A percentile compares a stretch with the other conserved stretches of the same genome.
Conservation (phyloP, 2,888 invertebrate species). For the Muscina levida region DNA sequence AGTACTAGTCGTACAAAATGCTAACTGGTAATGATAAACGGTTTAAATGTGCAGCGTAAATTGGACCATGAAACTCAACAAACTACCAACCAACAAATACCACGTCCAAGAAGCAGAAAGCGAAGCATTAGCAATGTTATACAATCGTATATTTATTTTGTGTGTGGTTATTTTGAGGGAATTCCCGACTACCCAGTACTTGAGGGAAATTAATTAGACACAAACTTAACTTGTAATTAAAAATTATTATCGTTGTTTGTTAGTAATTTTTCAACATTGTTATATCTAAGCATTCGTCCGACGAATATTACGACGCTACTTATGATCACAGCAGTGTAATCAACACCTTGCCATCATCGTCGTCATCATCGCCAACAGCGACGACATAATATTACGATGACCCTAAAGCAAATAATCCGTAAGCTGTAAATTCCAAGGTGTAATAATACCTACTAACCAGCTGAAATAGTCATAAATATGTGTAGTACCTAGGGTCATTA, state of each 20-base stretch:
- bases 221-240: slow-evolving; percentile 55
- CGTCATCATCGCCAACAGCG: neutral
- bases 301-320: slow-evolving; percentile 1
- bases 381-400: neutral
- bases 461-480: neutral
- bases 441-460: neutral
- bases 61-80: slow-evolving; percentile 51
- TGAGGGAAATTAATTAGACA: slow-evolving; percentile 59
- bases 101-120: neutral
- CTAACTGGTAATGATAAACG: slow-evolving; percentile 42
- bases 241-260: slow-evolving; percentile 41
- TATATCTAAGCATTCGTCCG: slow-evolving; percentile 8
- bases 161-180: no score
- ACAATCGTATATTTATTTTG: neutral
- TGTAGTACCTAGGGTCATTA: no score
- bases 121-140: slow-evolving; percentile 12
- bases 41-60: slow-evolving; percentile 37
- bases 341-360: neutral
- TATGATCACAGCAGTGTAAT: neutral
- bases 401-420: neutral
- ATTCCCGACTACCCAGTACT: neutral
- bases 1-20: neutral
- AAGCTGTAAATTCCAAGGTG: slow-evolving; percentile 11
- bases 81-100: slow-evolving; percentile 18
- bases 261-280: neutral